Conservation (phyloP, 2,888 invertebrate genomes). For the Catocala nupta region DNA sequence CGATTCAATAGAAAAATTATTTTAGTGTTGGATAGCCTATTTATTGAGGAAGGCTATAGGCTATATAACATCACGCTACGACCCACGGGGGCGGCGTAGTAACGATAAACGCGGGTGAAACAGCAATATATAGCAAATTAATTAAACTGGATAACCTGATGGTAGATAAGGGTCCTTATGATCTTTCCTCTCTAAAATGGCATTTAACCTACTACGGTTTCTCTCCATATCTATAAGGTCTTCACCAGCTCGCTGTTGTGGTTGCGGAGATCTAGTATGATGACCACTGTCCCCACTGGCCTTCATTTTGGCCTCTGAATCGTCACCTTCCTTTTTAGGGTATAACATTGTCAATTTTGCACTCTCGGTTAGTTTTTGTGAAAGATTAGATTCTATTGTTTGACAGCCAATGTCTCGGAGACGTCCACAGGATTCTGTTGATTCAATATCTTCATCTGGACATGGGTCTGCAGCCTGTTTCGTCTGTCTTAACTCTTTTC, state of each 20-base stretch:
- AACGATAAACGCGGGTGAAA: too few species aligned
- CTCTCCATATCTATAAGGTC: slow-evolving; percentile 69
- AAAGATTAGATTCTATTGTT: slow-evolving; percentile 75
- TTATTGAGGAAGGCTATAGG: too few species aligned
- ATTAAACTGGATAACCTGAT: slow-evolving; percentile 58
- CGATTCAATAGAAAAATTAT: too few species aligned
- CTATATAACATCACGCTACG: too few species aligned
- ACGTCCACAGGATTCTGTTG: slow-evolving; percentile 69
- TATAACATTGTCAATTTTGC: slow-evolving; percentile 82
- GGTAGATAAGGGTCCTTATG: slow-evolving; percentile 80
- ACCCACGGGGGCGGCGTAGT: too few species aligned
- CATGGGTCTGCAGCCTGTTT: slow-evolving; percentile 59
- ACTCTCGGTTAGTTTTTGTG: slow-evolving; percentile 73
- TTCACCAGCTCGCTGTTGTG: slow-evolving; percentile 65
- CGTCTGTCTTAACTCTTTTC: slow-evolving; percentile 73
- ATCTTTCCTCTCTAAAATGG: slow-evolving; percentile 79
- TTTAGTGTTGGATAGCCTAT: too few species aligned
- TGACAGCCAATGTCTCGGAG: slow-evolving; percentile 80
- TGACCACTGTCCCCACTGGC: slow-evolving; percentile 76
- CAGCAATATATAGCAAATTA: not conserved
- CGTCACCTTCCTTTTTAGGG: slow-evolving; percentile 73
- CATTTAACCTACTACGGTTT: slow-evolving; percentile 72
- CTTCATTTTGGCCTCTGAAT: slow-evolving; percentile 73
- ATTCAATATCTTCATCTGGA: slow-evolving; percentile 66
- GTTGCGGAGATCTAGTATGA: slow-evolving; percentile 55